These are phyloP conservation scores for Manis pentadactyla DNA, from an alignment of 2,797 vertebrate genomes.

Conservation along the genomic window DNA sequence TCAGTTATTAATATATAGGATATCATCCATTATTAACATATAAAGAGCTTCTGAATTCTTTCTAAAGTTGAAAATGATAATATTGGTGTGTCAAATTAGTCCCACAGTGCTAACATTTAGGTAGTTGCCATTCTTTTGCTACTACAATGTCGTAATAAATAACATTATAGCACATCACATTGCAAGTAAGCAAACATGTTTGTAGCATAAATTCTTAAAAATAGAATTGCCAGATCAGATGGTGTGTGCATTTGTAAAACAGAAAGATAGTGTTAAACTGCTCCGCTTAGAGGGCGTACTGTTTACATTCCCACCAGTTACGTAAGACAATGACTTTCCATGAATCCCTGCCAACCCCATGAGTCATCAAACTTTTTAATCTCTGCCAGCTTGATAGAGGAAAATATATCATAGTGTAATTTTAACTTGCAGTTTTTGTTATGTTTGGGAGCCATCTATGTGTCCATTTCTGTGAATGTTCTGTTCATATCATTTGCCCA, in stretches of 20 bases:
- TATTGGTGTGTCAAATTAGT: not conserved
- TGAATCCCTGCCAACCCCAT: not conserved
- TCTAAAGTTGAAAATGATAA: conserved; percentile 40
- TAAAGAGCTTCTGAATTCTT: not conserved
- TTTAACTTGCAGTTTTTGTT: not conserved
- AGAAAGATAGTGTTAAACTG: not conserved
- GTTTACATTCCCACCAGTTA: not conserved
- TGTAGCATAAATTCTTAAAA: not conserved
- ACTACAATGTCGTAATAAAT: not conserved
- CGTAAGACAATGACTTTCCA: not conserved
- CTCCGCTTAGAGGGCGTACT: not conserved
- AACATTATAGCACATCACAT: not conserved
- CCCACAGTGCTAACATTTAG: not conserved
- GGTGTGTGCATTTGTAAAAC: not conserved
- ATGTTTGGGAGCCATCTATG: not conserved
- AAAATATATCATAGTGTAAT: not conserved
- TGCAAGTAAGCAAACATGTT: not conserved
- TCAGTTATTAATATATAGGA: not conserved
- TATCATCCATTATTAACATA: not conserved
- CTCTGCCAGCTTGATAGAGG: not conserved
- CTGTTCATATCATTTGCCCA: not conserved
- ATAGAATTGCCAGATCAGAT: not conserved
- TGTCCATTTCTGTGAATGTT: not conserved
- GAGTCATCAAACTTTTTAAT: conserved; percentile 5
- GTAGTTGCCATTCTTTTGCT: not conserved